Base-by-base conservation (phyloP, 2,797 vertebrate species). In the Parauchenoglanis punctatus region DNA sequence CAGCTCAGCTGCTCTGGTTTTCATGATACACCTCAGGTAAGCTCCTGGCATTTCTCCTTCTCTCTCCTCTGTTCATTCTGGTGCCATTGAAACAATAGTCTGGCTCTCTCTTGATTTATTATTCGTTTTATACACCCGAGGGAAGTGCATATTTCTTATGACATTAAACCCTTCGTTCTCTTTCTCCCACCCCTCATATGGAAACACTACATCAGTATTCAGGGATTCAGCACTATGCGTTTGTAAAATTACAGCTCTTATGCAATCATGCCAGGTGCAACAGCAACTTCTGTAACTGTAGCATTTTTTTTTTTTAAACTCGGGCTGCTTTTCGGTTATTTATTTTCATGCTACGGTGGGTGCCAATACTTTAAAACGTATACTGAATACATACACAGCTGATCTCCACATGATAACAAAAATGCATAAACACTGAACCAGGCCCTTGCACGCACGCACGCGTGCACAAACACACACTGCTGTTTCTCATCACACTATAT, bases 171-270 rank as follows among this genome's bases (percentile, higher is more conserved):
- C 63, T 59, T 46, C 5, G 0, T 5, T 56, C 25, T 18, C 28
- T 20, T 15, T 61, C 12, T 40, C 90, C 68, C 87, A 85, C 70
- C 31, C 56, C 54, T 25, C 54, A 70, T 78, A 68, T 92, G 91
- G 92, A 93, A 91, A 91, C 91, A 75, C 54, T 90, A 90, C 93
- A 94, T 93, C 91, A 94, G 92, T 94, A 94, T 96, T 96, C 96
- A 96, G 96, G 96, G 96, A 96, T 94, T 94, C 95, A 94, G 94
- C 94, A 95, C 95, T 96, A 96, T 96, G 95, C 95, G 95, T 95
- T 95, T 95, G 93, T 94, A 95, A 94, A 82, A 93, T 95, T 94
- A 91, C 93, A 92, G 93, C 94, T 85, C 58, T 77, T 95, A 96
- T 96, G 95, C 95, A 96, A 96, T 94, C 94, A 92, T 93, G 93